phyloP scores from a whole-genome alignment of 2,888 invertebrate species.

The Lymantria monacha region DNA sequence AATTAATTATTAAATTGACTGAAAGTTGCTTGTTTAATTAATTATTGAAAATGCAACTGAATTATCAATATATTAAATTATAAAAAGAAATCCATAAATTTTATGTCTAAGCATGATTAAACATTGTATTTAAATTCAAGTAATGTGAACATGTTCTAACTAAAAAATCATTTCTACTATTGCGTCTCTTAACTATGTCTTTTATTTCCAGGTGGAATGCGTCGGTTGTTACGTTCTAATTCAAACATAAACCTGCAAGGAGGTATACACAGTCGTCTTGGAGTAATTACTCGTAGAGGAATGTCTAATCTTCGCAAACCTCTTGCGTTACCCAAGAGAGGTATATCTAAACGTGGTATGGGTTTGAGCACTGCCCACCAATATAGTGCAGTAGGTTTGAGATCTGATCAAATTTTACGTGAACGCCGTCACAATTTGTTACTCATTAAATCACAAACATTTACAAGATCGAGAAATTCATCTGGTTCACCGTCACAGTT shows the following conservation, averaged over 20 bases:
- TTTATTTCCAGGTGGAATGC: constrained; percentile 50
- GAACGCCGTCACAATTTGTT: constrained; percentile 58
- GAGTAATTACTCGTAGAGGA: constrained; percentile 58
- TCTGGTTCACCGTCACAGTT: constrained; percentile 62
- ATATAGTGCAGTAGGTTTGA: constrained; percentile 66
- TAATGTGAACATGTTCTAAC: too few relatives aligned
- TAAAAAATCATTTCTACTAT: not conserved
- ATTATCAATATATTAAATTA: too few relatives aligned
- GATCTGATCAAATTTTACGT: constrained; percentile 73
- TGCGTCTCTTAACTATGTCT: not conserved
- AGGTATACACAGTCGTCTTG: constrained; percentile 64
- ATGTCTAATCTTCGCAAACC: constrained; percentile 51
- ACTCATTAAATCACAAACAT: constrained; percentile 70
- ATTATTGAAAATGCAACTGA: too few relatives aligned
- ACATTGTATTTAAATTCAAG: too few relatives aligned
- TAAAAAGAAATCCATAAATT: too few relatives aligned
- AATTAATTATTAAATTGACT: too few relatives aligned
- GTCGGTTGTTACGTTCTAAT: constrained; percentile 54
- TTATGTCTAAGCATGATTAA: too few relatives aligned
- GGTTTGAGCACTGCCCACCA: constrained; percentile 61
- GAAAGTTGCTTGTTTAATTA: too few relatives aligned
- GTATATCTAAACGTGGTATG: constrained; percentile 70
- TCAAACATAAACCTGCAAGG: constrained; percentile 50
- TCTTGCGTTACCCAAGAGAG: constrained; percentile 66
- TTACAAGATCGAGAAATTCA: constrained; percentile 72